phyloP scores from a whole-genome alignment of 2,797 vertebrate genomes.

The Muscicapa striata region DNA sequence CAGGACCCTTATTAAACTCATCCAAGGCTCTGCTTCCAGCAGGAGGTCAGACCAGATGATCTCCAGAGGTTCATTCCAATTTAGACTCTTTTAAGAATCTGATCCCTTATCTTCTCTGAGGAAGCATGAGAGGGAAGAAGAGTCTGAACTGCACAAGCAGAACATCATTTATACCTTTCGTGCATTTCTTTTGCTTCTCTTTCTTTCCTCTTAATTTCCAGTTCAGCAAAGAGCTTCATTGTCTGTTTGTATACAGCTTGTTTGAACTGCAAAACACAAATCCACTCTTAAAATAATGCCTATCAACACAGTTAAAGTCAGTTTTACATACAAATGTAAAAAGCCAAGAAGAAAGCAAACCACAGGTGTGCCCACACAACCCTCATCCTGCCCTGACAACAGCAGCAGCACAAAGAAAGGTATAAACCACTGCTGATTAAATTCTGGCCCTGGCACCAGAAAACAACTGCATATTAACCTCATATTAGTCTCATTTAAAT shows the following conservation, averaged over 20 bases:
- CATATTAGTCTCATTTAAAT: not conserved
- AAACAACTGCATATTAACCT: not conserved
- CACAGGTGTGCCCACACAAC: not conserved
- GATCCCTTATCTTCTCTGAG: not conserved
- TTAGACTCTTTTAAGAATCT: not conserved
- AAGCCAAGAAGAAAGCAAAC: not conserved
- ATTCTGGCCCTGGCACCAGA: not conserved
- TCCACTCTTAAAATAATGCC: not conserved
- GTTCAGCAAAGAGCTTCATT: slow-evolving; percentile 98
- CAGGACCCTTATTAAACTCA: not conserved
- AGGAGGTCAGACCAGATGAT: not conserved
- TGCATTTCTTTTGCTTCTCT: slow-evolving; percentile 99
- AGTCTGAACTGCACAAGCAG: not conserved
- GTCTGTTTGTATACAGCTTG: slow-evolving; percentile 99
- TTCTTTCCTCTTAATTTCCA: slow-evolving; percentile 99
- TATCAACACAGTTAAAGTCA: not conserved
- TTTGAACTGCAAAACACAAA: slow-evolving; percentile 85
- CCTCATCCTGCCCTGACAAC: not conserved
- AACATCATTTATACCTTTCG: slow-evolving; percentile 83
- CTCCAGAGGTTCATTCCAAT: not conserved
- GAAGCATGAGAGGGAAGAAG: not conserved
- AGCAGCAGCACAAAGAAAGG: not conserved
- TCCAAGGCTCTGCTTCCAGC: not conserved
- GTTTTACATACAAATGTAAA: not conserved
- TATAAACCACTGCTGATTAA: not conserved